phyloP scores from a whole-genome alignment of 2,888 invertebrate genomes.

The Dioctria linearis region DNA sequence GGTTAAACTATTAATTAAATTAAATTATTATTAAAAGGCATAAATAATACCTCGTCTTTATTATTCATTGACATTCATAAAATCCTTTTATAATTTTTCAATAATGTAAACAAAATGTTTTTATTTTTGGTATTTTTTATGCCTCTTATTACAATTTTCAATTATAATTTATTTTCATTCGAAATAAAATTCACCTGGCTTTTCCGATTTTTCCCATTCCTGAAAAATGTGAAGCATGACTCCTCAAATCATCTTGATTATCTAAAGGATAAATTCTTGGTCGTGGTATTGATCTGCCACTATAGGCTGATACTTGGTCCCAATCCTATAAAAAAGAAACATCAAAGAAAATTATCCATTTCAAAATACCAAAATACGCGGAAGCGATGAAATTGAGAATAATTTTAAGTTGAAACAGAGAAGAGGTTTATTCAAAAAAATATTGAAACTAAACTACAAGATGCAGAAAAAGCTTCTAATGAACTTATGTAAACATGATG shows the following conservation, averaged over 20 bases:
- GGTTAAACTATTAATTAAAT: too few relatives aligned
- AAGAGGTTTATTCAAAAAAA: neutral
- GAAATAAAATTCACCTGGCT: constrained; percentile 68
- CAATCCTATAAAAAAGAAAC: constrained; percentile 74
- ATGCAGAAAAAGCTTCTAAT: neutral
- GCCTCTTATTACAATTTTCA: too few relatives aligned
- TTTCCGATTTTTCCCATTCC: constrained; percentile 75
- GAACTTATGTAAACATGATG: neutral
- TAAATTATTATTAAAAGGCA: too few relatives aligned
- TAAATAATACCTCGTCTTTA: too few relatives aligned
- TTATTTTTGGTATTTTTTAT: too few relatives aligned
- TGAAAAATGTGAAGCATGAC: constrained; percentile 78
- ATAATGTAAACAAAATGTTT: too few relatives aligned
- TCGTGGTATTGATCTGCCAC: constrained; percentile 90
- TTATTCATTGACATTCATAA: too few relatives aligned
- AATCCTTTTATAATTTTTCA: too few relatives aligned
- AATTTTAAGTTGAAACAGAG: neutral
- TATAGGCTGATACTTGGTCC: constrained; percentile 93
- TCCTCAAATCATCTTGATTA: constrained; percentile 83
- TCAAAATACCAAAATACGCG: neutral
- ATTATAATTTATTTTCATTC: neutral
- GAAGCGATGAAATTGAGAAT: neutral
- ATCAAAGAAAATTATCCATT: constrained; percentile 42
- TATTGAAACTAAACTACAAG: neutral
- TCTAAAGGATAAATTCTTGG: constrained; percentile 88